Base-by-base conservation (phyloP, 2,888 invertebrate species). In the Nowickia ferox region DNA sequence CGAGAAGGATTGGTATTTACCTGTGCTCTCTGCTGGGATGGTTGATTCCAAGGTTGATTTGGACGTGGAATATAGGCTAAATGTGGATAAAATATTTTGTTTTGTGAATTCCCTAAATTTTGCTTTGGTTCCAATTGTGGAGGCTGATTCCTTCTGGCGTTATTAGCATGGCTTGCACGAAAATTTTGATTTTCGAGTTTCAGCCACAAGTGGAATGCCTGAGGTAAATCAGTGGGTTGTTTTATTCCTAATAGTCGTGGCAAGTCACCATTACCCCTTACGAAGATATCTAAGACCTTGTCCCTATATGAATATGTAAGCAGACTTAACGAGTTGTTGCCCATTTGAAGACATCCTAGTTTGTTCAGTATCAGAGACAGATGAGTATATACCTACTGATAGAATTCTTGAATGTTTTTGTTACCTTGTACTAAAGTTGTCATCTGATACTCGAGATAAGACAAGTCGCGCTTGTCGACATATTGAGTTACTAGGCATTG, bases 361-460 rank as follows among this genome's bases (percentile, higher is more conserved):
- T n/a, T n/a, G n/a, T n/a, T n/a, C n/a, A n/a, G n/a, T n/a, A n/a
- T n/a, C n/a, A n/a, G n/a, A n/a, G n/a, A n/a, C n/a, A n/a, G n/a
- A n/a, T n/a, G n/a, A n/a, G n/a, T 51, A n/a, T 8, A 51, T 51
- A 53, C 17, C 11, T 46, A 13, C 11, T 46, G 46, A 46, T 46
- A 46, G 11, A 46, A 10, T 46, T 46, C 46, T 11, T 46, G 46
- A 46, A 46, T 46, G 46, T 13, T 46, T 11, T 46, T 46, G 11
- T 46, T 46, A 46, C 46, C 46, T 46, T 46, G 46, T 46, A 46
- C 11, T 10, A 46, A 46, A 46, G 46, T 46, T 46, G 79, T 83
- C 83, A 84, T 77, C 40, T 87, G 81, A 51, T 83, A 84, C 55
- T 57, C 55, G 30, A 57, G 55, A 22, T 22, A 22, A 2, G 55